Evolutionary conservation across 92 coral and sea anemone species (phyloP).

Genomic region (Zoanthus gigantus): DNA sequence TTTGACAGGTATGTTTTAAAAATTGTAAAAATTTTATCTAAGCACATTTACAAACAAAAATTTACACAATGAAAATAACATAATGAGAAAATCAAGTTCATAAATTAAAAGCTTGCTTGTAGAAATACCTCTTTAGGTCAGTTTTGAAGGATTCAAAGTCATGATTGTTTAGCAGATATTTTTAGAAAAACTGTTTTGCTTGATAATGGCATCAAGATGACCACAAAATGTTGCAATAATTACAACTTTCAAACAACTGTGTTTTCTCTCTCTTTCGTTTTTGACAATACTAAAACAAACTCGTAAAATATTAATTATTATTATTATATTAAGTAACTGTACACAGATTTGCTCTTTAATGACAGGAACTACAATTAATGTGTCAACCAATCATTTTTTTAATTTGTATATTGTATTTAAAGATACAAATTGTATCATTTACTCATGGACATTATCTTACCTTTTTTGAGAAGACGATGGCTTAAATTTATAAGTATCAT

Average conservation of each 20-base stretch:
- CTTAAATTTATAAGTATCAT: conserved; percentile 1
- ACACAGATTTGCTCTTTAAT: conserved; percentile 13
- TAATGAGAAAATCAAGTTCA: conserved; percentile 9
- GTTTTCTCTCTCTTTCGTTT: conserved; percentile 11
- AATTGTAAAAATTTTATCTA: conserved; percentile 10
- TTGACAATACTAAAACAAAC: conserved; percentile 13
- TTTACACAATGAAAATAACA: background rate
- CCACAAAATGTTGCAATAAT: conserved; percentile 9
- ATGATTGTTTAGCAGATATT: conserved; percentile 6
- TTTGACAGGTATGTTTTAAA: conserved; percentile 10
- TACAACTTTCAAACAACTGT: conserved; percentile 13
- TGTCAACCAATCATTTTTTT: conserved; percentile 7
- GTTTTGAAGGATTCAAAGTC: conserved; percentile 11
- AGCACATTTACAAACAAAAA: conserved; percentile 9
- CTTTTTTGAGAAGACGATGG: conserved; percentile 12
- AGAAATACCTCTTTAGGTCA: conserved; percentile 8
- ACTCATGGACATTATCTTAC: conserved; percentile 14
- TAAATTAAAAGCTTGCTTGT: conserved; percentile 6
- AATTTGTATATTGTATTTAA: conserved; percentile 1
- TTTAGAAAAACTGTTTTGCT: conserved; percentile 12
- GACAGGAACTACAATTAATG: conserved; percentile 11
- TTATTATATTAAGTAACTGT: conserved; percentile 13
- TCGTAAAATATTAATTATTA: background rate
- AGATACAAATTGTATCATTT: conserved; percentile 11
- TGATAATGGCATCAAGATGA: conserved; percentile 14